Conservation (phyloP, 2,888 invertebrate genomes). For the Drosophila neotestacea region DNA sequence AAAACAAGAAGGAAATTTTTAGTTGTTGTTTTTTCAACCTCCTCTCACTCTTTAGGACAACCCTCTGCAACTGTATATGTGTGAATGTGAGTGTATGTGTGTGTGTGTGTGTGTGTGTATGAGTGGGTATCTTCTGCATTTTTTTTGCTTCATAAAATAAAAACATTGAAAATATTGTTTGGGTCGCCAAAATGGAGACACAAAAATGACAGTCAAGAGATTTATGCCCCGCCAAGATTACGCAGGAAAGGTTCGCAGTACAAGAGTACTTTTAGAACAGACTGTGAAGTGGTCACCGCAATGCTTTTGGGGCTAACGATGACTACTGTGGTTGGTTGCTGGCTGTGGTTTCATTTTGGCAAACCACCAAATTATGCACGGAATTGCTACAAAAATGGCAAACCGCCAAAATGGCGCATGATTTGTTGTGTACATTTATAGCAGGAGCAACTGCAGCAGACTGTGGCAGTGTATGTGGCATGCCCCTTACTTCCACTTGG, state of each 20-base stretch:
- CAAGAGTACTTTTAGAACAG: conserved; percentile 1
- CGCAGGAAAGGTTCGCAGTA: conserved; percentile 53
- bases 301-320: conserved; percentile 5
- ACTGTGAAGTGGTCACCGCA: background rate
- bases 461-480: background rate
- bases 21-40: conserved; percentile 19
- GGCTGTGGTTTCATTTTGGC: conserved; percentile 47
- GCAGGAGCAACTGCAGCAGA: conserved; percentile 32
- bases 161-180: conserved; percentile 82
- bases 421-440: conserved; percentile 77
- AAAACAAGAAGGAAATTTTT: conserved; percentile 56
- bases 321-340: conserved; percentile 41
- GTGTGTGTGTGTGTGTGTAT: conserved; percentile 23
- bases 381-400: conserved; percentile 61
- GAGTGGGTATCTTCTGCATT: conserved; percentile 44
- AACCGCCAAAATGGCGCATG: conserved; percentile 77
- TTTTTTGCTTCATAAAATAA: conserved; percentile 73
- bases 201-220: conserved; percentile 83
- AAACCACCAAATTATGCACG: conserved; percentile 73
- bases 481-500: background rate
- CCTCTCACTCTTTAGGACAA: background rate
- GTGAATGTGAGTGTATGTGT: background rate
- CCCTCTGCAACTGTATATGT: conserved; percentile 1
- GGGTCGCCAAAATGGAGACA: conserved; percentile 83
- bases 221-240: conserved; percentile 82